phyloP scores from a whole-genome alignment of 2,888 invertebrate genomes.

The Chymomyza fuscimana region DNA sequence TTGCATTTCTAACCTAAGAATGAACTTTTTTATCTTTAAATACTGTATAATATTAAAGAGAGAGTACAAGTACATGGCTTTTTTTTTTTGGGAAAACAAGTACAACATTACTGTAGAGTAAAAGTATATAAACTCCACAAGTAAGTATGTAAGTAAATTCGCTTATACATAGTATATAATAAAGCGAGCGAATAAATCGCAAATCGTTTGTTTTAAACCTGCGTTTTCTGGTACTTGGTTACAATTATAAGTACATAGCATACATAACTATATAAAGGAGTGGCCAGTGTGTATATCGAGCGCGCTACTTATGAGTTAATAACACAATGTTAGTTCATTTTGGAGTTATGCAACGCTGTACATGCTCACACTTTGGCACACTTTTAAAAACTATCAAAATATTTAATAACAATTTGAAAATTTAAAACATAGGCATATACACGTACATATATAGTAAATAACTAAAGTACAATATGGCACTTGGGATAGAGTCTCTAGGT shows the following conservation, averaged over 20 bases:
- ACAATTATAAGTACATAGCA: background rate
- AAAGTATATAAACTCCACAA: background rate
- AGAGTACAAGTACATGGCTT: slow-evolving; percentile 62
- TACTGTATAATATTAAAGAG: slow-evolving; percentile 68
- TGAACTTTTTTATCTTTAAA: slow-evolving; percentile 33
- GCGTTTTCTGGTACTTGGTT: background rate
- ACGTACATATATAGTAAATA: slow-evolving; percentile 13
- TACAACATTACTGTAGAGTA: background rate
- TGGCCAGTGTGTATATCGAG: background rate
- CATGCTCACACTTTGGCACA: slow-evolving; percentile 54
- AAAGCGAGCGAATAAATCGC: background rate
- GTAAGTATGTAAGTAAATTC: slow-evolving; percentile 50
- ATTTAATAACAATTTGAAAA: background rate
- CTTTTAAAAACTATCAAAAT: slow-evolving; percentile 64
- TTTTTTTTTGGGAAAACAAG: background rate
- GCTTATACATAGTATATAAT: slow-evolving; percentile 33
- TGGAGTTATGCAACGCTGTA: background rate
- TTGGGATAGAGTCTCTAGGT: slow-evolving; percentile 39
- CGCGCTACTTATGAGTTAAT: slow-evolving; percentile 2
- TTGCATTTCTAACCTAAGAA: background rate
- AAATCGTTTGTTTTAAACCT: background rate
- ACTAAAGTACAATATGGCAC: slow-evolving; percentile 55
- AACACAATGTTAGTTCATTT: slow-evolving; percentile 1
- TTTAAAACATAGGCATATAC: slow-evolving; percentile 2
- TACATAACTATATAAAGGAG: background rate